Conservation (phyloP, 2,113 vertebrate species). For the Percopsis transmontana region DNA sequence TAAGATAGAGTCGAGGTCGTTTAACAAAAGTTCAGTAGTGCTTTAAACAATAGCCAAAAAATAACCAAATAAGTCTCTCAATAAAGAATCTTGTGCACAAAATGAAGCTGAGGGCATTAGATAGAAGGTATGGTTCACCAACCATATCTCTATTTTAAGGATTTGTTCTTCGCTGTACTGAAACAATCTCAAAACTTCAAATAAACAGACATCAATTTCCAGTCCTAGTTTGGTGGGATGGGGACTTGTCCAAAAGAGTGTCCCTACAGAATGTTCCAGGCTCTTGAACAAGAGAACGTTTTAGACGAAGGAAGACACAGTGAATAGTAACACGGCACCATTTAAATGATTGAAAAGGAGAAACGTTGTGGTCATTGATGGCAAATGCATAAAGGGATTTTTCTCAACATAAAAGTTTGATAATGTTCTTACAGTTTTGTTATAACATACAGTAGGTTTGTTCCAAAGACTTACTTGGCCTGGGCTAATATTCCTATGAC, state of each 20-base stretch:
- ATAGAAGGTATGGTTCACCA: conserved; percentile 25
- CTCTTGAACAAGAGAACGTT: conserved; percentile 36
- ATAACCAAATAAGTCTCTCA: not conserved
- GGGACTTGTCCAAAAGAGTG: conserved; percentile 50
- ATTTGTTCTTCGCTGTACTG: conserved; percentile 37
- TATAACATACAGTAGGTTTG: too few relatives aligned
- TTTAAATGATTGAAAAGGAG: too few relatives aligned
- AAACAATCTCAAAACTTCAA: conserved; percentile 59
- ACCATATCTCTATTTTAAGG: conserved; percentile 59
- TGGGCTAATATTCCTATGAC: conserved; percentile 95
- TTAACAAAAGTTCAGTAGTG: too few relatives aligned
- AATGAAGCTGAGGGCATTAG: conserved; percentile 44
- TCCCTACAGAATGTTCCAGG: conserved; percentile 31
- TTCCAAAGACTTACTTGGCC: conserved; percentile 87
- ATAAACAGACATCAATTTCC: conserved; percentile 71
- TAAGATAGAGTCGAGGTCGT: too few relatives aligned
- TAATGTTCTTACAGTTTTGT: too few relatives aligned
- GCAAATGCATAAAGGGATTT: conserved; percentile 4
- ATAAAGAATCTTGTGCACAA: conserved; percentile 12
- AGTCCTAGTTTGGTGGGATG: conserved; percentile 73
- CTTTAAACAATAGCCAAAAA: too few relatives aligned
- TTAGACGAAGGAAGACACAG: conserved; percentile 24
- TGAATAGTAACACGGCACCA: conserved; percentile 13
- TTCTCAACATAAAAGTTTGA: too few relatives aligned
- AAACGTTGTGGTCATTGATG: not conserved